Base-by-base conservation (phyloP, 1,140 invertebrate genomes). In the Drosophila serrata region DNA sequence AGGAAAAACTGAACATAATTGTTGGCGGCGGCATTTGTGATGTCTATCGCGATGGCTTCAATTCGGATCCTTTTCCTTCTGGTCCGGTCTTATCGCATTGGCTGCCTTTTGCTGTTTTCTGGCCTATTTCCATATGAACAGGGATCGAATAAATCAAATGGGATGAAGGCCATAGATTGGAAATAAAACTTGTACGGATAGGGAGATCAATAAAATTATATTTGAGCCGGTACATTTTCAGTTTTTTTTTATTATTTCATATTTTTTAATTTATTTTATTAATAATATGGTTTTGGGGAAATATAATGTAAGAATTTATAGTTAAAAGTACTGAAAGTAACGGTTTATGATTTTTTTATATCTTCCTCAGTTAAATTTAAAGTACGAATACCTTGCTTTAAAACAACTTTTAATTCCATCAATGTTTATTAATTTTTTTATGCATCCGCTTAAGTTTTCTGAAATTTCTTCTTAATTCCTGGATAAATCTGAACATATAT, bases 21-120 rank as follows among this genome's bases (percentile, higher is more conserved):
- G n/a, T 59, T 27, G 60, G 45, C 17, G 63, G 37, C 0, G 35
- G 55, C 0, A 27, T 73, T 29, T 61, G 64, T 19, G 84, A 86
- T 12, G 29, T 86, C 4, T 86, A 86, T 17, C 9, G n/a, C 8
- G 82, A 86, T 65, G 31, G 19, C 15, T 88, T 45, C 24, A 82
- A 43, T 11, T 3, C 6, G 79, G 59, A 45, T 39, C 51, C 1
- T 76, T 73, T 40, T 8, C 39, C 15, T 13, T 73, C 17, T 79
- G 62, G 59, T 46, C 43, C 31, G 59, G 59, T 3, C 0, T 79
- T 9, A 5, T 82, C 6, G 84, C 63, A 5, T 15, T 82, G 8
- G 9, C 35, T 1, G 39, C 27, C 5, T 88, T 82, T 27, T 27
- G 27, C 15, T 29, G 51, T 4, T 73, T 65, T 8, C 45, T 73